Percentiles rank a stretch among this genome's conserved stretches.
phyloP scores from a whole-genome alignment of 64 coral and sea anemone genomes.

The Montipora foliosa region DNA sequence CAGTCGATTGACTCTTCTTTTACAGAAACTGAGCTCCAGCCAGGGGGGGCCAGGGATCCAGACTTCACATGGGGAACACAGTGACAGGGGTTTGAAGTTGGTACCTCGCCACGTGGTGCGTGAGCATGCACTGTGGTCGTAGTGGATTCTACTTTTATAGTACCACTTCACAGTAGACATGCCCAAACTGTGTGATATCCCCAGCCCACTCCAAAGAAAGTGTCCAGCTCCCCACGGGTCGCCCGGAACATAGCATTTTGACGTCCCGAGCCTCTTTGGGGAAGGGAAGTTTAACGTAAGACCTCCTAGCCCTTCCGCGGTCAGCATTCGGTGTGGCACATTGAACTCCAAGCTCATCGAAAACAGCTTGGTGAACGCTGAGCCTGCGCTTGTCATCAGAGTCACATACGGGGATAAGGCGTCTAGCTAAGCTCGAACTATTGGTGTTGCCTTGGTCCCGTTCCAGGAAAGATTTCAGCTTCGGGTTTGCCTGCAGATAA shows the following conservation, averaged over 20 bases:
- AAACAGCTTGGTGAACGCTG: slow-evolving; percentile 26
- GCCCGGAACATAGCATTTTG: background rate
- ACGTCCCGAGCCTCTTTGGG: background rate
- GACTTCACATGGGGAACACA: background rate
- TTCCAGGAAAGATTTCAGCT: background rate
- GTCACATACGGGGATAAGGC: background rate
- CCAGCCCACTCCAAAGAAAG: slow-evolving; percentile 1
- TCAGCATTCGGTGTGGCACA: background rate
- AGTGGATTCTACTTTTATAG: background rate
- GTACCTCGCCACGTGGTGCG: background rate
- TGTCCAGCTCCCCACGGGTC: background rate
- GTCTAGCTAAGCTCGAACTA: background rate
- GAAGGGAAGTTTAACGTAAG: background rate
- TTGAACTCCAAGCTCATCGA: background rate
- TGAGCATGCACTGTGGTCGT: background rate
- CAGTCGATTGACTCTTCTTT: slow-evolving; percentile 7
- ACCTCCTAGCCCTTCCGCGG: background rate
- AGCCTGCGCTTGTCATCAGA: background rate
- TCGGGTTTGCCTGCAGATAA: background rate
- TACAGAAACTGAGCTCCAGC: slow-evolving; percentile 13
- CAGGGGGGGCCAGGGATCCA: background rate
- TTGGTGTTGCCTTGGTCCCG: background rate
- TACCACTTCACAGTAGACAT: background rate
- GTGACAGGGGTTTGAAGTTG: no score
- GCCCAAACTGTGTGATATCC: background rate